A percentile compares a stretch with the other conserved stretches of the same genome.
Conservation (phyloP, 1,140 invertebrate species). For the Drosophila nebulosa region DNA sequence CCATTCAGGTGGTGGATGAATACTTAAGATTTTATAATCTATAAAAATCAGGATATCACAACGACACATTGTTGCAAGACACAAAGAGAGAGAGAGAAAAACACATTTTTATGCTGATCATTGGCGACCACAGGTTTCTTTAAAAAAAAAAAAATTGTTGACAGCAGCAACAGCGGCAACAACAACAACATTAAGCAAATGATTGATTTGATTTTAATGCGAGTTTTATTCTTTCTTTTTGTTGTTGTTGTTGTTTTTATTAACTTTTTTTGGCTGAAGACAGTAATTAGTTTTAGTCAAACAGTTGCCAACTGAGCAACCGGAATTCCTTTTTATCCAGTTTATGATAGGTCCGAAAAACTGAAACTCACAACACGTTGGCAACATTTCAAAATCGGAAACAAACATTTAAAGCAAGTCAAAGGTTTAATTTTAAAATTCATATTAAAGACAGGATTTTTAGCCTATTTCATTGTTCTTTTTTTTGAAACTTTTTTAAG, state of each 20-base stretch:
- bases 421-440: not conserved
- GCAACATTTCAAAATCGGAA: not conserved
- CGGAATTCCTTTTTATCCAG: slow-evolving; percentile 31
- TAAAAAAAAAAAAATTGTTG: slow-evolving; percentile 30
- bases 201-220: slow-evolving; percentile 76
- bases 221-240: slow-evolving; percentile 42
- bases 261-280: not conserved
- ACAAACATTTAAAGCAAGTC: not conserved
- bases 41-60: slow-evolving; percentile 53
- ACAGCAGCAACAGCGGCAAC: slow-evolving; percentile 9
- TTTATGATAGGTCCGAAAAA: slow-evolving; percentile 49
- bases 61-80: slow-evolving; percentile 34
- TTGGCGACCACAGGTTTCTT: not conserved
- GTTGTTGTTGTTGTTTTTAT: slow-evolving; percentile 23
- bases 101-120: not conserved
- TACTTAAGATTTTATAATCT: slow-evolving; percentile 37
- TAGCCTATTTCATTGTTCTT: too few species aligned
- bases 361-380: not conserved
- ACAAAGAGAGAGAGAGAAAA: not conserved
- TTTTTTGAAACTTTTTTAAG: too few species aligned
- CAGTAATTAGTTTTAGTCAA: slow-evolving; percentile 60
- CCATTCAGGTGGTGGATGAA: slow-evolving; percentile 9
- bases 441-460: not conserved
- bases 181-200: slow-evolving; percentile 26
- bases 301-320: slow-evolving; percentile 51